These are phyloP conservation scores for Leptinotarsa tumamoca DNA, from an alignment of 2,888 invertebrate genomes.

Conservation along the genomic window DNA sequence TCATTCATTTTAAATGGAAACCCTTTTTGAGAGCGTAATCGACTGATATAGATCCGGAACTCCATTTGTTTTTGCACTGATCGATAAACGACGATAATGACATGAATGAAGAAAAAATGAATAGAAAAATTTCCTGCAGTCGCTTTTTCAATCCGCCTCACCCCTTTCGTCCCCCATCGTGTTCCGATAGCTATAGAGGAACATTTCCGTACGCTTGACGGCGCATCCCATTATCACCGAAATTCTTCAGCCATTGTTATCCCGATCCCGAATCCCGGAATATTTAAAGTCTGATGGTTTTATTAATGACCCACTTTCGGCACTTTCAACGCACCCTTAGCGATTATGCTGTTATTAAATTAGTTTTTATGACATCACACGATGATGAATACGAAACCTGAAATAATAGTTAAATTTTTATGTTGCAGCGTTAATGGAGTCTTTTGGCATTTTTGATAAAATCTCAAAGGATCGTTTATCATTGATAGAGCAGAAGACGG, in stretches of 20 bases:
- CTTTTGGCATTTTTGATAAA: constrained; percentile 1
- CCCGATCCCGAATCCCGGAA: constrained; percentile 54
- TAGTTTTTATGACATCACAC: constrained; percentile 53
- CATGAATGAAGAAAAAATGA: background rate
- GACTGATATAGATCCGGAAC: no score
- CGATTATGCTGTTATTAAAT: constrained; percentile 56
- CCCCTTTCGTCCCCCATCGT: constrained; percentile 12
- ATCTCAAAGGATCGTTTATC: background rate
- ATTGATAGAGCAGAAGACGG: background rate
- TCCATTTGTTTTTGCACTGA: background rate
- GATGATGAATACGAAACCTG: constrained; percentile 49
- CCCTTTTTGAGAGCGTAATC: no score
- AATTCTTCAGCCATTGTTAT: constrained; percentile 60
- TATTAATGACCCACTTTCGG: constrained; percentile 58
- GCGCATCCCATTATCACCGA: constrained; percentile 56
- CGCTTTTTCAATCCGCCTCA: constrained; percentile 22
- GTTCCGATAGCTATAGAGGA: constrained; percentile 55
- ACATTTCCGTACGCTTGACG: constrained; percentile 52
- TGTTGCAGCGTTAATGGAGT: constrained; percentile 2
- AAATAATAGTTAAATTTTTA: constrained; percentile 39
- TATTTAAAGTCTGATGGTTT: constrained; percentile 58
- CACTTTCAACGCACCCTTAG: constrained; percentile 44
- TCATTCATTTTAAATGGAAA: no score
- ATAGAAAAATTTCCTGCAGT: constrained; percentile 16
- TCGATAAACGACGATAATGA: background rate